Percentiles rank a stretch among this genome's conserved stretches.
phyloP scores from a whole-genome alignment of 2,888 invertebrate genomes.

The Blera fallax region DNA sequence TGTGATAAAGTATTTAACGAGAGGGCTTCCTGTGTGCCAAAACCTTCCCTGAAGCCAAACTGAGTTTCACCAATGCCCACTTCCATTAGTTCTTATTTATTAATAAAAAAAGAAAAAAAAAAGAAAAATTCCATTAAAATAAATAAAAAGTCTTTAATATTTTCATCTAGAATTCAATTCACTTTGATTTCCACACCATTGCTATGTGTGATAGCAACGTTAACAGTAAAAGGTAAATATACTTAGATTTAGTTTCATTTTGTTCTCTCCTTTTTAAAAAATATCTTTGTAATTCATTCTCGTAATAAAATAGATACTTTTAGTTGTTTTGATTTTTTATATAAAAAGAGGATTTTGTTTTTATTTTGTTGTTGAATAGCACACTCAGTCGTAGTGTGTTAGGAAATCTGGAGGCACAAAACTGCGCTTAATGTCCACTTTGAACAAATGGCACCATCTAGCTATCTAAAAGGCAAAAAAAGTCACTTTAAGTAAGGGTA shows the following conservation, averaged over 20 bases:
- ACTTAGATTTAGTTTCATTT: slow-evolving; percentile 16
- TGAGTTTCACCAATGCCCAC: too few species aligned
- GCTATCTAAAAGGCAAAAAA: slow-evolving; percentile 60
- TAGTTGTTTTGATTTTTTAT: slow-evolving; percentile 20
- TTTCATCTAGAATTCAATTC: slow-evolving; percentile 7
- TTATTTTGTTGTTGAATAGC: neutral
- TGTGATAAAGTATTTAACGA: too few species aligned
- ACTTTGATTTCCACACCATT: slow-evolving; percentile 24
- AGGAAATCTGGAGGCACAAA: slow-evolving; percentile 73
- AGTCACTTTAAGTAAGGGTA: neutral
- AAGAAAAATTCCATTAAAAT: slow-evolving; percentile 4
- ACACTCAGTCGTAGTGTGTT: slow-evolving; percentile 49
- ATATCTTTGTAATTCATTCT: slow-evolving; percentile 35
- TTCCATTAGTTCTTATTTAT: too few species aligned
- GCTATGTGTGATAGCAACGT: neutral
- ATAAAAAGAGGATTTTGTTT: slow-evolving; percentile 9
- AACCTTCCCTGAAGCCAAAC: too few species aligned
- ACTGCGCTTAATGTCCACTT: slow-evolving; percentile 73
- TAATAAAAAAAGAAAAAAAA: too few species aligned
- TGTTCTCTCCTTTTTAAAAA: slow-evolving; percentile 31
- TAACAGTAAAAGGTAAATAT: slow-evolving; percentile 51
- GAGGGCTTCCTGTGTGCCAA: too few species aligned
- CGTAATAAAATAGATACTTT: slow-evolving; percentile 55
- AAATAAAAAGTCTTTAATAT: slow-evolving; percentile 62
- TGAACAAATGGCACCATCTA: slow-evolving; percentile 69